Conservation (phyloP, 1,140 invertebrate species). For the Papilio dardanus region DNA sequence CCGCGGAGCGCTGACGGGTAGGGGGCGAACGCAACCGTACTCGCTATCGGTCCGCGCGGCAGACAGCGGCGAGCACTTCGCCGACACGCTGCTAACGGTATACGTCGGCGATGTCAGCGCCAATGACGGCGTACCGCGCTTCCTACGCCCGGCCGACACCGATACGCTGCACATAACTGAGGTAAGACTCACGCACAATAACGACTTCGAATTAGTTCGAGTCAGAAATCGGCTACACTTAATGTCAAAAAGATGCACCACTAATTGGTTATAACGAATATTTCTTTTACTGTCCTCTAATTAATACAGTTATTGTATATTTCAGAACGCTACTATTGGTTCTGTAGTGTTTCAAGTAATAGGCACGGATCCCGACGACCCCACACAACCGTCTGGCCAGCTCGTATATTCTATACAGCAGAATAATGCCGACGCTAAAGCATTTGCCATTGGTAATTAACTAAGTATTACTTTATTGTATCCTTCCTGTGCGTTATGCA, state of each 20-base stretch:
- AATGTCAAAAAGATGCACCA: no score
- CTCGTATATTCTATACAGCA: slow-evolving; percentile 89
- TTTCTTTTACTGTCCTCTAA: no score
- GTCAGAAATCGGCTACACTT: neutral
- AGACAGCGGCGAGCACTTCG: slow-evolving; percentile 87
- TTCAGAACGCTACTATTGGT: slow-evolving; percentile 87
- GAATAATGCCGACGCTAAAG: slow-evolving; percentile 85
- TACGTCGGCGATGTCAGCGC: slow-evolving; percentile 92
- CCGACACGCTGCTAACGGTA: slow-evolving; percentile 85
- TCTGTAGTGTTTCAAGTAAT: slow-evolving; percentile 90
- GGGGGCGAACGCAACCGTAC: slow-evolving; percentile 90
- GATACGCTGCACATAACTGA: slow-evolving; percentile 89
- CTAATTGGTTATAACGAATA: no score
- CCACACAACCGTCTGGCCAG: slow-evolving; percentile 88
- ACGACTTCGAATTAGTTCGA: neutral
- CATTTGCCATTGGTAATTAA: slow-evolving; percentile 85
- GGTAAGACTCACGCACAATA: slow-evolving; percentile 66
- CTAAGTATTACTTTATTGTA: no score
- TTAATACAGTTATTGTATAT: neutral
- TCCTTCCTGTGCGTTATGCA: no score
- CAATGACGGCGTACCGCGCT: slow-evolving; percentile 91
- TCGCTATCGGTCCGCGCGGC: slow-evolving; percentile 86
- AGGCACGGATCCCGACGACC: slow-evolving; percentile 91
- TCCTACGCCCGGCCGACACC: slow-evolving; percentile 87
- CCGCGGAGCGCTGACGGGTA: slow-evolving; percentile 86